A percentile compares a stretch with the other conserved stretches of the same genome.
phyloP scores from a whole-genome alignment of 2,113 vertebrate genomes.

The Stercorarius parasiticus region DNA sequence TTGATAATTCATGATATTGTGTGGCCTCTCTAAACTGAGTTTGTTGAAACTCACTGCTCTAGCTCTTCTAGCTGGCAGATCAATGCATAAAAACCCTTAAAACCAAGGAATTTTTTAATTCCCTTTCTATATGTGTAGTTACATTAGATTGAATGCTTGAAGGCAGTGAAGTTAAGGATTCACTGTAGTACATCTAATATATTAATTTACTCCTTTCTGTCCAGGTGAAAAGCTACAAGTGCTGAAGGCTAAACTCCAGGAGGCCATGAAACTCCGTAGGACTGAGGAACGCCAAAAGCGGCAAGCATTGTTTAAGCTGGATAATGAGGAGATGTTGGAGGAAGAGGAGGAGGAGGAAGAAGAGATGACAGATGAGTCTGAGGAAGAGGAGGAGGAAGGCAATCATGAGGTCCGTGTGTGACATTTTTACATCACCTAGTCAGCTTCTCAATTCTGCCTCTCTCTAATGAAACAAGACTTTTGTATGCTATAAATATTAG shows the following conservation, averaged over 20 bases:
- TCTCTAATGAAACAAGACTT: not conserved
- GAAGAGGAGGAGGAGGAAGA: constrained; percentile 90
- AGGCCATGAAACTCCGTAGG: constrained; percentile 92
- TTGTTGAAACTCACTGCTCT: not conserved
- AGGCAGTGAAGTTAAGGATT: not conserved
- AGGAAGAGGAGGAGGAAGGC: constrained; percentile 74
- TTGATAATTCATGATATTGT: not conserved
- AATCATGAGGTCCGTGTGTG: constrained; percentile 58
- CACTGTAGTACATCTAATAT: not conserved
- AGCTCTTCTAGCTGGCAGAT: not conserved
- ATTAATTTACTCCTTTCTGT: not conserved
- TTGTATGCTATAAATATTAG: not conserved
- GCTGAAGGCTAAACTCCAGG: constrained; percentile 92
- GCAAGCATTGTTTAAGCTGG: constrained; percentile 84
- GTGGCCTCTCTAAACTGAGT: not conserved
- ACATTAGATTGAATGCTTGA: not conserved
- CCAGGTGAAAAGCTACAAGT: constrained; percentile 89
- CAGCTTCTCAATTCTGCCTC: not conserved
- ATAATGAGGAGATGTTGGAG: constrained; percentile 92
- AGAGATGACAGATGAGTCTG: constrained; percentile 87
- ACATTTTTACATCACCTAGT: not conserved
- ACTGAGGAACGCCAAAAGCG: constrained; percentile 85
- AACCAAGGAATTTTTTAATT: not conserved
- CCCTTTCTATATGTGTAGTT: not conserved
- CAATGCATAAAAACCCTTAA: not conserved